These are phyloP conservation scores for Sycophila texana DNA, from an alignment of 2,888 invertebrate species.

Conservation along the genomic window DNA sequence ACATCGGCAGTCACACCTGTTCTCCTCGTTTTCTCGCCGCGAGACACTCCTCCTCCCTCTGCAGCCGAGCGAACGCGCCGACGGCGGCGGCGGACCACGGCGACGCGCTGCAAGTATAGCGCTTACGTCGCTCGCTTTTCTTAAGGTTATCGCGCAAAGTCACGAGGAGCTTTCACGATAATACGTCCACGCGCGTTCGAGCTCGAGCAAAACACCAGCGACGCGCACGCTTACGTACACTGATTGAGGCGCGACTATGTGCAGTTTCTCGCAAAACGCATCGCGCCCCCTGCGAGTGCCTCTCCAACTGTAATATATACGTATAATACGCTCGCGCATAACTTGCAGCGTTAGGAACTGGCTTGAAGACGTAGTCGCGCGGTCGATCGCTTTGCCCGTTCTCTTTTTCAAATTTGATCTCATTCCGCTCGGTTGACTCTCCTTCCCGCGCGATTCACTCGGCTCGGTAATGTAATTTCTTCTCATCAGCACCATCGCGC, in stretches of 20 bases:
- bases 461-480: background rate
- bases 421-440: slow-evolving; percentile 54
- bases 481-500: background rate
- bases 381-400: slow-evolving; percentile 52
- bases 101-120: background rate
- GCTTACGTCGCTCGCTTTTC: background rate
- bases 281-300: too few species aligned
- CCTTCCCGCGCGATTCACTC: slow-evolving; percentile 27
- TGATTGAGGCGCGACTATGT: slow-evolving; percentile 34
- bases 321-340: too few species aligned
- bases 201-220: background rate
- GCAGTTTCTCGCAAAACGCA: too few species aligned
- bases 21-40: slow-evolving; percentile 11
- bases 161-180: slow-evolving; percentile 2
- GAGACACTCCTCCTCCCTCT: background rate
- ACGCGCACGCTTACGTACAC: background rate
- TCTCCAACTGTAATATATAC: too few species aligned
- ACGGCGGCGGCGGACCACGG: background rate
- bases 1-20: slow-evolving; percentile 1
- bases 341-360: too few species aligned
- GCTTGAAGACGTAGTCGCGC: too few species aligned
- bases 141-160: background rate
- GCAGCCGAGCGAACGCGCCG: too few species aligned
- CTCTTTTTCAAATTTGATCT: slow-evolving; percentile 59
- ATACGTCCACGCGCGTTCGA: background rate